Percentiles rank a stretch among this genome's conserved stretches.
These are phyloP conservation scores for Mus caroli DNA, from an alignment of 2,797 vertebrate species.

Conservation along the genomic window DNA sequence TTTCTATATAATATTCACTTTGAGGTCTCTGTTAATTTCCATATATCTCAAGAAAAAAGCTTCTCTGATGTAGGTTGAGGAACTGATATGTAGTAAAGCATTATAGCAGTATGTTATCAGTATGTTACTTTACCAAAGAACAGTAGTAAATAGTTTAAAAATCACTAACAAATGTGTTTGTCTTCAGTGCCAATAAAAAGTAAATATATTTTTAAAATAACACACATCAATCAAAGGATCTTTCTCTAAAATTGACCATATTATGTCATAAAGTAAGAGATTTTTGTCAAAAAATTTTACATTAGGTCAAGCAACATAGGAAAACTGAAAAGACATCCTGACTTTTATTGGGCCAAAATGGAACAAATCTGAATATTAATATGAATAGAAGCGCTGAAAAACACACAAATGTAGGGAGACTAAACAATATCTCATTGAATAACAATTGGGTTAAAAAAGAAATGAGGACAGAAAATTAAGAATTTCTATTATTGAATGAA, in stretches of 20 bases:
- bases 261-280: not conserved
- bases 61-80: not conserved
- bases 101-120: not conserved
- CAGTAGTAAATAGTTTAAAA: not conserved
- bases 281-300: not conserved
- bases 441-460: not conserved
- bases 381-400: not conserved
- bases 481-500: not conserved
- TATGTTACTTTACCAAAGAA: not conserved
- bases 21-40: not conserved
- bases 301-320: not conserved
- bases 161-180: not conserved
- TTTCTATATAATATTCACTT: not conserved
- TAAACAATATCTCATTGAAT: not conserved
- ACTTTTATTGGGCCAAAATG: not conserved
- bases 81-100: not conserved
- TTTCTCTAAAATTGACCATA: not conserved
- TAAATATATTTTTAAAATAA: not conserved
- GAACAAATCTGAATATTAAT: not conserved
- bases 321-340: not conserved
- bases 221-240: not conserved
- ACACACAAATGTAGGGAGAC: not conserved
- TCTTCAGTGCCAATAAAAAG: not conserved
- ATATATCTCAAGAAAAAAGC: not conserved
- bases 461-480: not conserved